A percentile compares a stretch with the other conserved stretches of the same genome.
Conservation (phyloP, 2,113 vertebrate genomes). For the Rhombomys opimus region DNA sequence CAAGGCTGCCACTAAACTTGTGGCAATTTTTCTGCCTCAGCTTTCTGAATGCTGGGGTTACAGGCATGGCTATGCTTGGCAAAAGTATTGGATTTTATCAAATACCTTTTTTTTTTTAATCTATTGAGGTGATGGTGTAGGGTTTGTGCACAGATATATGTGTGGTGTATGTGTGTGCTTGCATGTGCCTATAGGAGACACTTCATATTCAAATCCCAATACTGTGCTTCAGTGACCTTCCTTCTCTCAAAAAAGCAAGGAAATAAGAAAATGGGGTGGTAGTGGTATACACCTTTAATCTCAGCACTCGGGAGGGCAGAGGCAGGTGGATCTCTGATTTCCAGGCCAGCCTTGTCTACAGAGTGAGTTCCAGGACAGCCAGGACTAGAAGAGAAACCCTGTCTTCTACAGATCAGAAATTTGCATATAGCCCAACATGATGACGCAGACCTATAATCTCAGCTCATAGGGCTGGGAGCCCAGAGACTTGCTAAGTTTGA, state of each 20-base stretch:
- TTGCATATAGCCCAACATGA: not conserved
- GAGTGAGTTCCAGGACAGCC: not conserved
- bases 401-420: not conserved
- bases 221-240: not conserved
- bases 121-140: not conserved
- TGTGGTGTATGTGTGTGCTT: not conserved
- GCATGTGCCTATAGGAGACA: not conserved
- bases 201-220: not conserved
- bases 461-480: not conserved
- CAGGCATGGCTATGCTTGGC: not conserved
- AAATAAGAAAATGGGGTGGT: not conserved
- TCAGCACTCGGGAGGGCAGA: not conserved
- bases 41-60: not conserved
- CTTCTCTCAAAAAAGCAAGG: not conserved
- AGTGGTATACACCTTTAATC: not conserved
- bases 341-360: not conserved
- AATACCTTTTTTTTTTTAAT: not conserved
- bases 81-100: not conserved
- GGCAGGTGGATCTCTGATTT: not conserved
- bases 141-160: not conserved
- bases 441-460: not conserved
- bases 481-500: not conserved
- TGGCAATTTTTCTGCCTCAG: not conserved
- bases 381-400: not conserved
- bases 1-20: not conserved